A percentile compares a stretch with the other conserved stretches of the same genome.
Evolutionary conservation across 2,113 vertebrate species (phyloP).

Genomic region (Xiphophorus hellerii): DNA sequence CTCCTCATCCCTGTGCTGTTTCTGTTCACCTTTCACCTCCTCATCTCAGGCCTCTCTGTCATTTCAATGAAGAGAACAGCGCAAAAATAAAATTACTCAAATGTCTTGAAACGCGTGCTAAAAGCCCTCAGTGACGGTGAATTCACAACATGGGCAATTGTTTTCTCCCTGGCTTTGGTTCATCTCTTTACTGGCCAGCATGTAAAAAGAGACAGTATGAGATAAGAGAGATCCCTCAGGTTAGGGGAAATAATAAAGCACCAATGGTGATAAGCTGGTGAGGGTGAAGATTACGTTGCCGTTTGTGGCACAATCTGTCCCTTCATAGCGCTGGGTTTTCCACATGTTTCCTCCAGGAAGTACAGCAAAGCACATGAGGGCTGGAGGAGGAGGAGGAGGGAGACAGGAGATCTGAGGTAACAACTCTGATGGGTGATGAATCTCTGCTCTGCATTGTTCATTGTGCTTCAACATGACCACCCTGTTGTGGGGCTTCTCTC

Average conservation of each 20-base stretch:
- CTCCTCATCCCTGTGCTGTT: conserved; percentile 47
- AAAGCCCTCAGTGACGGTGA: neutral
- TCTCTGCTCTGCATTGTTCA: conserved; percentile 62
- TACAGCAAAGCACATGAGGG: conserved; percentile 66
- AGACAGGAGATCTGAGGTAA: conserved; percentile 66
- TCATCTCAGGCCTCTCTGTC: conserved; percentile 31
- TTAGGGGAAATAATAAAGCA: conserved; percentile 62
- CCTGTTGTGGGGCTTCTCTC: conserved; percentile 27
- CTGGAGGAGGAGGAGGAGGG: conserved; percentile 38
- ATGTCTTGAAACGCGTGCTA: conserved; percentile 2
- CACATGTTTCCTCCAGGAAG: conserved; percentile 68
- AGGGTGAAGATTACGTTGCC: conserved; percentile 69
- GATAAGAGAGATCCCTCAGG: conserved; percentile 36
- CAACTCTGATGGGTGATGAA: conserved; percentile 64
- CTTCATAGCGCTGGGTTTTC: conserved; percentile 62
- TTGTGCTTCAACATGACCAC: conserved; percentile 61
- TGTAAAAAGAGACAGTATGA: conserved; percentile 25
- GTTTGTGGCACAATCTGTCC: conserved; percentile 64
- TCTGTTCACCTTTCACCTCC: conserved; percentile 61
- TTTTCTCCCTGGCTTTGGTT: conserved; percentile 20
- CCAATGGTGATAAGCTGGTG: conserved; percentile 57
- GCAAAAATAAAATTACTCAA: neutral
- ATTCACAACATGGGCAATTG: conserved; percentile 17
- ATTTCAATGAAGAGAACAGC: conserved; percentile 8
- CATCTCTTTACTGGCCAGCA: conserved; percentile 27